A percentile compares a stretch with the other conserved stretches of the same genome.
These are phyloP conservation scores for Drosophila niveifrons DNA, from an alignment of 2,888 invertebrate species.

Conservation along the genomic window DNA sequence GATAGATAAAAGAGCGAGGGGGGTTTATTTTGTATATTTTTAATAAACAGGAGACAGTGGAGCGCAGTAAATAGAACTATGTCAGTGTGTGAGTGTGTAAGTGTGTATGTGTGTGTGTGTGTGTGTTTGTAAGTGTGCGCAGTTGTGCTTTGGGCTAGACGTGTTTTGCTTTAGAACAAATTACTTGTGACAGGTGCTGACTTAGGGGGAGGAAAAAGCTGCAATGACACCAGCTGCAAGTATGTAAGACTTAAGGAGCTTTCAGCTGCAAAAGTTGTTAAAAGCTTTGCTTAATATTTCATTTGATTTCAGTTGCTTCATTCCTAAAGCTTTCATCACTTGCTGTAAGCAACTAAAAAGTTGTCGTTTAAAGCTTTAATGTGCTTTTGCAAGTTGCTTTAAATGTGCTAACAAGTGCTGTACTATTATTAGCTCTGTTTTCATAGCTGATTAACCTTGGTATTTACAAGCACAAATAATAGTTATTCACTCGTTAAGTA, in stretches of 20 bases:
- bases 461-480: neutral
- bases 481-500: no score
- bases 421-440: no score
- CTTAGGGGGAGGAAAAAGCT: conserved; percentile 21
- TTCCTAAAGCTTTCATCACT: no score
- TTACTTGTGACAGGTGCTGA: conserved; percentile 33
- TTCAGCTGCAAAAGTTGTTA: neutral
- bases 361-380: no score
- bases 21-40: conserved; percentile 14
- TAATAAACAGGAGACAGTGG: conserved; percentile 38
- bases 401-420: no score
- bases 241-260: neutral
- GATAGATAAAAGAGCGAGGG: neutral
- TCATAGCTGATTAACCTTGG: no score
- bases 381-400: no score
- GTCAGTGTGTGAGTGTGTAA: conserved; percentile 27
- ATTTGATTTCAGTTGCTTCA: no score
- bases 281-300: neutral
- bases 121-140: conserved; percentile 3
- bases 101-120: conserved; percentile 18
- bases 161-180: conserved; percentile 22
- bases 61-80: conserved; percentile 42
- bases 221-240: conserved; percentile 43
- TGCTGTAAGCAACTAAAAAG: no score
- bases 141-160: conserved; percentile 30